phyloP scores from a whole-genome alignment of 2,888 invertebrate species.

The Corythucha ciliata region DNA sequence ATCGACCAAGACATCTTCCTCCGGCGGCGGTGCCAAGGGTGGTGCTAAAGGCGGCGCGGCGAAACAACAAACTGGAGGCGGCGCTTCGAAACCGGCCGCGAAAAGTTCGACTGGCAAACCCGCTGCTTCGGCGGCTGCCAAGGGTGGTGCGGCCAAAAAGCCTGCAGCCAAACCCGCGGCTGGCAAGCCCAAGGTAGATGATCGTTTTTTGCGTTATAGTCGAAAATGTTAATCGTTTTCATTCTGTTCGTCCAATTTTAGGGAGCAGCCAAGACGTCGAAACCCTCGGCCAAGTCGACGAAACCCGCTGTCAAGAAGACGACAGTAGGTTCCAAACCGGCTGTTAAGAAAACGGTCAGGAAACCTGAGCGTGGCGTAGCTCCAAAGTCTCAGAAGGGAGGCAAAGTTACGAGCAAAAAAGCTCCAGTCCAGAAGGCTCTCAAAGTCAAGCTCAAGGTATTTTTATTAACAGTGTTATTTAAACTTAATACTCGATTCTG shows the following conservation, averaged over 20 bases:
- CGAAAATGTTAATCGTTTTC: too few relatives aligned
- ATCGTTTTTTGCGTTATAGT: too few relatives aligned
- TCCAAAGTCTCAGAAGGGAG: slow-evolving; percentile 48
- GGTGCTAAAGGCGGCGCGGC: slow-evolving; percentile 41
- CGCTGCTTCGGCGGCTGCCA: slow-evolving; percentile 41
- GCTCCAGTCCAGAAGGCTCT: slow-evolving; percentile 65
- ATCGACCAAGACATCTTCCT: slow-evolving; percentile 42
- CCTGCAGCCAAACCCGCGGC: slow-evolving; percentile 37
- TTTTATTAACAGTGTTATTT: too few relatives aligned
- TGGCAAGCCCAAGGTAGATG: too few relatives aligned
- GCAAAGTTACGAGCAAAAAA: slow-evolving; percentile 41
- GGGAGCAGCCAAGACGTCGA: slow-evolving; percentile 39
- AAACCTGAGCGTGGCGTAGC: slow-evolving; percentile 49
- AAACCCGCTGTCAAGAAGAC: slow-evolving; percentile 41
- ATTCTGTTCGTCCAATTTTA: too few relatives aligned
- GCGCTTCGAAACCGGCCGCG: slow-evolving; percentile 37
- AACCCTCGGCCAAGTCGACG: slow-evolving; percentile 39
- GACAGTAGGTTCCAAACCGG: slow-evolving; percentile 41
- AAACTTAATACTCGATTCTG: too few relatives aligned
- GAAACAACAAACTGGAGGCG: slow-evolving; percentile 40
- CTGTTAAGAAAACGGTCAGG: slow-evolving; percentile 45
- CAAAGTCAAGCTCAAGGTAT: slow-evolving; percentile 76
- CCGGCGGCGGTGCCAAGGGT: slow-evolving; percentile 42
- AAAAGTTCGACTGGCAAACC: slow-evolving; percentile 40
- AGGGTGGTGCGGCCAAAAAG: slow-evolving; percentile 41